Conservation (phyloP, 2,797 vertebrate genomes). For the Trichosurus vulpecula region DNA sequence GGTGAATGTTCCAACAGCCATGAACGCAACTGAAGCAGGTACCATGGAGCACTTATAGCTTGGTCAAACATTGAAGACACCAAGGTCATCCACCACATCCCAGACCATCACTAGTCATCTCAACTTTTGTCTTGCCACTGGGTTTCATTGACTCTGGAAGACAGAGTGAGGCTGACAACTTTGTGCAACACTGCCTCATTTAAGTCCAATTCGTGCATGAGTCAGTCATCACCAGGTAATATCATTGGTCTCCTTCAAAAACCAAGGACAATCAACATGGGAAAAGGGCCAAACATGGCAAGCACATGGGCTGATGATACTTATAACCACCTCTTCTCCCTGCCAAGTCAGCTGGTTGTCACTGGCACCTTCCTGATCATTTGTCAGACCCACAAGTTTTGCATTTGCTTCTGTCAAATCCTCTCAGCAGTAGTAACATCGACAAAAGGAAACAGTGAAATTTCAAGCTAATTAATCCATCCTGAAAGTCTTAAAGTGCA, state of each 20-base stretch:
- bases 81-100: background rate
- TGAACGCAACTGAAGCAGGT: background rate
- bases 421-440: background rate
- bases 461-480: background rate
- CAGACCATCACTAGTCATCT: background rate
- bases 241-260: background rate
- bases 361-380: background rate
- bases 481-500: background rate
- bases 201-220: background rate
- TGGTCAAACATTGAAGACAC: background rate
- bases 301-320: background rate
- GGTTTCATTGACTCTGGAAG: background rate
- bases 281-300: background rate
- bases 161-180: background rate
- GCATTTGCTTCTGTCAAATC: background rate
- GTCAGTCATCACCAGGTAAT: background rate
- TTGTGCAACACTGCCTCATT: background rate
- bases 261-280: background rate
- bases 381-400: background rate
- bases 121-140: background rate
- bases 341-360: background rate
- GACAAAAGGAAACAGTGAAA: background rate
- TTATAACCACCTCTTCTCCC: background rate
- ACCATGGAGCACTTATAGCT: background rate
- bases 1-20: background rate